Evolutionary conservation across 2,888 invertebrate species (phyloP).

Genomic region (Polymixis lichenea): DNA sequence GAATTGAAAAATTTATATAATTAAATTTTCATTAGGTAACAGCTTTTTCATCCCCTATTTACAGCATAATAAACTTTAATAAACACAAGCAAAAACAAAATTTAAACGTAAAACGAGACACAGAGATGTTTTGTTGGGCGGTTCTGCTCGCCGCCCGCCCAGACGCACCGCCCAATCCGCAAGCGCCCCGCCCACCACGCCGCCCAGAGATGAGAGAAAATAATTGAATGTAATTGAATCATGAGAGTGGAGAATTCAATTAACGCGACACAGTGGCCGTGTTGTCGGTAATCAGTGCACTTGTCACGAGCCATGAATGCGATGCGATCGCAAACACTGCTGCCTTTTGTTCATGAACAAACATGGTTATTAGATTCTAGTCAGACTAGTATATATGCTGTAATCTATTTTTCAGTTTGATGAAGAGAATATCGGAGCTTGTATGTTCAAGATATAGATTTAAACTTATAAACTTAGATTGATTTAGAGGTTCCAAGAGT

Average conservation of each 20-base stretch:
- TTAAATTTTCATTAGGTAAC: background rate
- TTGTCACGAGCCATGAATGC: slow-evolving; percentile 71
- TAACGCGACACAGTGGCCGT: slow-evolving; percentile 73
- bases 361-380: slow-evolving; percentile 23
- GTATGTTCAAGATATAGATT: too few relatives aligned
- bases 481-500: background rate
- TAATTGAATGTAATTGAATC: slow-evolving; percentile 88
- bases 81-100: slow-evolving; percentile 53
- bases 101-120: slow-evolving; percentile 64
- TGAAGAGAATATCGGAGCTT: background rate
- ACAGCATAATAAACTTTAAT: slow-evolving; percentile 20
- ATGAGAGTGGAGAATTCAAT: slow-evolving; percentile 83
- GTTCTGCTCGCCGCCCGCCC: slow-evolving; percentile 79
- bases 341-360: slow-evolving; percentile 31
- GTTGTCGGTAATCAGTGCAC: slow-evolving; percentile 78
- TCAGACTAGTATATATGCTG: slow-evolving; percentile 13
- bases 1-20: background rate
- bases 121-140: slow-evolving; percentile 80
- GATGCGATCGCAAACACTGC: slow-evolving; percentile 27
- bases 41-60: background rate
- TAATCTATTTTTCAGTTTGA: slow-evolving; percentile 11
- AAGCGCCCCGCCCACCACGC: slow-evolving; percentile 79
- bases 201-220: slow-evolving; percentile 75
- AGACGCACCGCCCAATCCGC: slow-evolving; percentile 80
- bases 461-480: background rate